Percentiles rank a stretch among this genome's conserved stretches.
Evolutionary conservation across 37 sponge, comb jelly and placozoan genomes (phyloP).

Genomic region (Amphimedon queenslandica): DNA sequence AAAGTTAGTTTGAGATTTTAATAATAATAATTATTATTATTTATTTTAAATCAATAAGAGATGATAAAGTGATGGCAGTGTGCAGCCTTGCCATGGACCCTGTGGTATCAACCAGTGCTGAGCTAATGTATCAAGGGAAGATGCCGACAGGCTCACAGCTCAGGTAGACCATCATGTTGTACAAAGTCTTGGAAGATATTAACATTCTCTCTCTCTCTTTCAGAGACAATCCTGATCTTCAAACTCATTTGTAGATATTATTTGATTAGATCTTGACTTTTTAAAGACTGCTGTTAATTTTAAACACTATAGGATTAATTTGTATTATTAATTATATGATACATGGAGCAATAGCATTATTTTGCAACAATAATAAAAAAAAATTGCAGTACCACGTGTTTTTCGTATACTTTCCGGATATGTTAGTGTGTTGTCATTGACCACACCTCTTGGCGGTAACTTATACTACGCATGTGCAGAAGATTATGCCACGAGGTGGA

Average conservation of each 20-base stretch:
- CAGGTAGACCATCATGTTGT: constrained; percentile 30
- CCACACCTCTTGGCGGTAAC: background rate
- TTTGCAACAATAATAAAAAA: too few species aligned
- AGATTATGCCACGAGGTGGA: background rate
- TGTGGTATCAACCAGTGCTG: constrained; percentile 70
- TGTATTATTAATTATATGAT: too few species aligned
- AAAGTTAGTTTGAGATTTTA: constrained; percentile 39
- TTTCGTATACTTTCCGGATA: too few species aligned
- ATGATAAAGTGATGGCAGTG: constrained; percentile 76
- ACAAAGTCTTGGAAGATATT: background rate
- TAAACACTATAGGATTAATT: too few species aligned
- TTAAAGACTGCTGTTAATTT: too few species aligned
- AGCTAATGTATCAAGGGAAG: constrained; percentile 63
- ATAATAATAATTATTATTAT: constrained; percentile 7
- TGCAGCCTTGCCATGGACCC: constrained; percentile 67
- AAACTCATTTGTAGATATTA: too few species aligned
- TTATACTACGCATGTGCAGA: background rate
- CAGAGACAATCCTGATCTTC: too few species aligned
- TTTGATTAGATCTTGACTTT: too few species aligned
- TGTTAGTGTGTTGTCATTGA: too few species aligned
- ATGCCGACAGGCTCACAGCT: constrained; percentile 62
- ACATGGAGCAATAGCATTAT: too few species aligned
- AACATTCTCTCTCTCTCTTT: too few species aligned
- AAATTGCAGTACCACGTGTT: too few species aligned
- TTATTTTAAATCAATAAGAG: constrained; percentile 33